Conservation (phyloP, 2,113 vertebrate species). For the Glaucidium brasilianum region DNA sequence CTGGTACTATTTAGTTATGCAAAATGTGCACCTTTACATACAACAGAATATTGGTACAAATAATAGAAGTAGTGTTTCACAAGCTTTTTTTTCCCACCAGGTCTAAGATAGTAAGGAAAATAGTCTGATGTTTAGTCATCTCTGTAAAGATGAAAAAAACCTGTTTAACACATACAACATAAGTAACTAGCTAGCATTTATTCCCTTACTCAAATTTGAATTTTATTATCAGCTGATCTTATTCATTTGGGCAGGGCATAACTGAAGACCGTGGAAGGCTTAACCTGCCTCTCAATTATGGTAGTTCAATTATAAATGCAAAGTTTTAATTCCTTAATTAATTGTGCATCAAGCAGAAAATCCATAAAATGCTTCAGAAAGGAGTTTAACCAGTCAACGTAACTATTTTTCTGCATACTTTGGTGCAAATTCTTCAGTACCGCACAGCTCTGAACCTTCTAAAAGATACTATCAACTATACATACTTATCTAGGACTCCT, state of each 20-base stretch:
- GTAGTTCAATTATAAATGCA: neutral
- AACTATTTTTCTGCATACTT: neutral
- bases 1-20: neutral
- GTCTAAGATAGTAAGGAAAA: neutral
- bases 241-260: neutral
- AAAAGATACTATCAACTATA: neutral
- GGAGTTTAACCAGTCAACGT: neutral
- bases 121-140: neutral
- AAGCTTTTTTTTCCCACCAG: accelerated
- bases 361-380: neutral
- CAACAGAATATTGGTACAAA: neutral
- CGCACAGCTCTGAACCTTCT: neutral
- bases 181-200: neutral
- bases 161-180: neutral
- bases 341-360: neutral
- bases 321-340: neutral
- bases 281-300: neutral
- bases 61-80: neutral
- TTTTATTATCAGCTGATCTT: neutral
- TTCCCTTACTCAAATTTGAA: neutral
- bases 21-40: neutral
- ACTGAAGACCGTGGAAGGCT: neutral
- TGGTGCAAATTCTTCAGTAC: neutral
- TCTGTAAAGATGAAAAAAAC: neutral
- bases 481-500: neutral